A percentile compares a stretch with the other conserved stretches of the same genome.
phyloP scores from a whole-genome alignment of 2,113 vertebrate genomes.

The Erythrolamprus reginae region DNA sequence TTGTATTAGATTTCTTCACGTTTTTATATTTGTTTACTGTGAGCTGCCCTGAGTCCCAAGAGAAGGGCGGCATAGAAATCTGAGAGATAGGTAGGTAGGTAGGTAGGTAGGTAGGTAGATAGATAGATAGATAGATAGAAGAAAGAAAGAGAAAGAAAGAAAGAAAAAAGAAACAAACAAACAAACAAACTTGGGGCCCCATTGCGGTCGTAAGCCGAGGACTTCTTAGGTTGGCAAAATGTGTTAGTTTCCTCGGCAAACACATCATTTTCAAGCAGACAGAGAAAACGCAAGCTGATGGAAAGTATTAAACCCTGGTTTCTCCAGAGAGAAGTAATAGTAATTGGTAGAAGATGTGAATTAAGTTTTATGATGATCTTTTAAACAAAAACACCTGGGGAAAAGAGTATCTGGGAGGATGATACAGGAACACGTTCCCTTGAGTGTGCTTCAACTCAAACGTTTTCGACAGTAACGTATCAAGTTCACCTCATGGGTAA shows the following conservation, averaged over 20 bases:
- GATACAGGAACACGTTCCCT: background rate
- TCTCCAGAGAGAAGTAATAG: conserved; percentile 29
- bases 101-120: too few relatives aligned
- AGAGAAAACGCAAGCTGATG: background rate
- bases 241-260: conserved; percentile 21
- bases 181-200: background rate
- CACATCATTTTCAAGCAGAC: conserved; percentile 8
- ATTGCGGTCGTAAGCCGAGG: background rate
- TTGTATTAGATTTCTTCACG: too few relatives aligned
- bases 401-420: background rate
- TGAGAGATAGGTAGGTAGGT: too few relatives aligned
- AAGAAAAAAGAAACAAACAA: too few relatives aligned
- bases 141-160: too few relatives aligned
- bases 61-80: too few relatives aligned
- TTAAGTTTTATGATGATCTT: conserved; percentile 35
- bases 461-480: conserved; percentile 21
- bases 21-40: too few relatives aligned
- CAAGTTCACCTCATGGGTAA: background rate
- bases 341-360: conserved; percentile 49
- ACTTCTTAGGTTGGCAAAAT: conserved; percentile 1
- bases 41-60: too few relatives aligned
- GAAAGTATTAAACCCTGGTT: conserved; percentile 13
- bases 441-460: background rate
- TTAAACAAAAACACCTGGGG: conserved; percentile 40
- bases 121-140: too few relatives aligned